Evolutionary conservation across 2,113 vertebrate genomes (phyloP), one percentile per base, ranked within the genome.

Genomic region (Menidia beryllina): DNA sequence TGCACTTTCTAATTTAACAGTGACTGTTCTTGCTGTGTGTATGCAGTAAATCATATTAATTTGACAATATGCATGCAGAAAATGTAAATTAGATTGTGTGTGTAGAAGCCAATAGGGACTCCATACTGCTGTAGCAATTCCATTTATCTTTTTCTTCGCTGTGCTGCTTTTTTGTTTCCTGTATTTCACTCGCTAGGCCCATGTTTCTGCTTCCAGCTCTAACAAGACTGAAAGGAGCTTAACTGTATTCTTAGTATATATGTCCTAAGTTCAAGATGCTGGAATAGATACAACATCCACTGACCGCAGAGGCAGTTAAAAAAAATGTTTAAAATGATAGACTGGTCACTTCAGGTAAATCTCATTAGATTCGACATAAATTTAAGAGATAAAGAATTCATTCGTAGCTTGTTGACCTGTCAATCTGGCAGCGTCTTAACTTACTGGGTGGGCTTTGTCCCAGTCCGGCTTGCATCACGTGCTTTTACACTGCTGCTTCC

Each of bases 121-220:
- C 9, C 19, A 68, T 53, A 58, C 25, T 1, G 51, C 34, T 59
- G 6, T n/a, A 30, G 19, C 25, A 9, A n/a, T 66, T 11, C 15
- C 19, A 53, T 65, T 67, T 79, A 52, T 2, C 21, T 48, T 52
- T 57, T 51, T 2, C 54, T 36, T 17, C 39, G 70, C 45, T 20
- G 62, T 15, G 21, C 36, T 43, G 11, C 51, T 74, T 73, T 65
- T 72, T 70, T 15, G 57, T 72, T 80, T 69, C 69, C 72, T 72
- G 85, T 79, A 74, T 73, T 69, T 72, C 41, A 74, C 58, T 21
- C 34, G 50, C 58, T 69, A 57, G 20, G 25, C 26, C 51, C 53
- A 38, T 52, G 52, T 50, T 47, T 51, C 27, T 55, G 39, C 48
- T 41, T 69, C 51, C 66, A 75, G 76, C 72, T 66, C 49, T 34